Conservation (phyloP, 2,113 vertebrate genomes). For the Danio rerio region DNA sequence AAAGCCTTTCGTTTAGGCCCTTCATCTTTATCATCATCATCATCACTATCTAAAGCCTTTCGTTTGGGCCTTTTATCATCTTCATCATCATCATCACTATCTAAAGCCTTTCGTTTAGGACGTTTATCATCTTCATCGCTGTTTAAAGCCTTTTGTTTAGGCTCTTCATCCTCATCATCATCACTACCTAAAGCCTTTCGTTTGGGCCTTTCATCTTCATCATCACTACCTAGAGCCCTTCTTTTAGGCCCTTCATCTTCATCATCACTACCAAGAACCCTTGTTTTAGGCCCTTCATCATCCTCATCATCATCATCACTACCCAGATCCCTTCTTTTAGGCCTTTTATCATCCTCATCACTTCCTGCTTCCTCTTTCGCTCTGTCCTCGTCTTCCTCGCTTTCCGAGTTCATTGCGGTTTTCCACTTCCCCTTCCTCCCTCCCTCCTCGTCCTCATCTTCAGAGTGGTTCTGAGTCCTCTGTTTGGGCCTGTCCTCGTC, state of each 20-base stretch:
- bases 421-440: slow-evolving; percentile 66
- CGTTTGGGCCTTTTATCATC: too few species aligned
- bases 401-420: slow-evolving; percentile 59
- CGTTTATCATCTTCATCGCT: slow-evolving; percentile 81
- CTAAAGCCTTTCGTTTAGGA: too few species aligned
- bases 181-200: slow-evolving; percentile 67
- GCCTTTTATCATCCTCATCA: slow-evolving; percentile 72
- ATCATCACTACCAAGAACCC: slow-evolving; percentile 64
- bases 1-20: slow-evolving; percentile 68
- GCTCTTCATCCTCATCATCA: slow-evolving; percentile 72
- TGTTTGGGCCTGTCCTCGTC: slow-evolving; percentile 68
- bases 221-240: slow-evolving; percentile 62
- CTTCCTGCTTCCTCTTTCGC: slow-evolving; percentile 68
- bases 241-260: slow-evolving; percentile 73
- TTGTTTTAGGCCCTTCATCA: slow-evolving; percentile 59
- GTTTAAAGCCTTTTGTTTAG: slow-evolving; percentile 65
- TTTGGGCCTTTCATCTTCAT: slow-evolving; percentile 51
- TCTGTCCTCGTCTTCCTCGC: slow-evolving; percentile 59
- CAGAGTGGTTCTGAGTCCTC: slow-evolving; percentile 77
- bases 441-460: slow-evolving; percentile 75
- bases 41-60: too few species aligned
- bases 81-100: too few species aligned
- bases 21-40: slow-evolving; percentile 65
- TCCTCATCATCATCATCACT: slow-evolving; percentile 75
- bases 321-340: slow-evolving; percentile 65